Evolutionary conservation across 2,113 vertebrate genomes (phyloP).

Genomic region (Zosterops japonicus): DNA sequence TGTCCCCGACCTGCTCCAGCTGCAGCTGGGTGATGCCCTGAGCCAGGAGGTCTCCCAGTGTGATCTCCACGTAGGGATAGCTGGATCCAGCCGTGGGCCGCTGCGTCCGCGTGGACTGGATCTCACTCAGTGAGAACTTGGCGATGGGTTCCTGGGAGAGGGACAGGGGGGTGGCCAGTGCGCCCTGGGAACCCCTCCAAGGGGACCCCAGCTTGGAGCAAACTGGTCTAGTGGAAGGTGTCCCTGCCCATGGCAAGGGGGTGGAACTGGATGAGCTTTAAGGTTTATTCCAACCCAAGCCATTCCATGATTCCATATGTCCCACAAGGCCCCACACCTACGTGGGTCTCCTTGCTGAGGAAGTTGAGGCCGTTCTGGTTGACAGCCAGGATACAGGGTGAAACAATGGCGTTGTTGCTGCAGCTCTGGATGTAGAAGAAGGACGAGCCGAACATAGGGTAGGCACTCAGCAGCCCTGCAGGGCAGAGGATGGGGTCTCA

Average conservation of each 20-base stretch:
- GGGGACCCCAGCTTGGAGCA: neutral
- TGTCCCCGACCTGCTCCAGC: constrained; percentile 85
- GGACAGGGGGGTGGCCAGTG: accelerated
- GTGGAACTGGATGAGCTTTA: neutral
- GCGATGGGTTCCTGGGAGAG: constrained; percentile 81
- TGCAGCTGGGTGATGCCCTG: constrained; percentile 91
- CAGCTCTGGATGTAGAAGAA: constrained; percentile 98
- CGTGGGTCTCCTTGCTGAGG: constrained; percentile 91
- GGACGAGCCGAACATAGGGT: constrained; percentile 93
- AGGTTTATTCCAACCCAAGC: neutral
- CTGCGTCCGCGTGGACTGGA: constrained; percentile 91
- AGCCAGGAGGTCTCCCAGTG: constrained; percentile 84
- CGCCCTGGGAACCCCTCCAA: accelerated
- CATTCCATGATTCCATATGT: neutral
- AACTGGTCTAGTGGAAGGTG: neutral
- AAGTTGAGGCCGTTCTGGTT: constrained; percentile 96
- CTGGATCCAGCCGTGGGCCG: constrained; percentile 87
- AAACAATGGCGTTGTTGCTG: constrained; percentile 80
- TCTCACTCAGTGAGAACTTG: constrained; percentile 89
- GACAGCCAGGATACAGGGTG: constrained; percentile 90
- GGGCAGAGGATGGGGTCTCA: constrained; percentile 61
- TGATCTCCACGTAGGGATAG: constrained; percentile 92
- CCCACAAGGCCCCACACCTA: constrained; percentile 64
- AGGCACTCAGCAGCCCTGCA: constrained; percentile 89
- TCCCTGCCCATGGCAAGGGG: neutral